These are phyloP conservation scores for Tenebrio molitor DNA, from an alignment of 1,140 invertebrate genomes.

Conservation along the genomic window DNA sequence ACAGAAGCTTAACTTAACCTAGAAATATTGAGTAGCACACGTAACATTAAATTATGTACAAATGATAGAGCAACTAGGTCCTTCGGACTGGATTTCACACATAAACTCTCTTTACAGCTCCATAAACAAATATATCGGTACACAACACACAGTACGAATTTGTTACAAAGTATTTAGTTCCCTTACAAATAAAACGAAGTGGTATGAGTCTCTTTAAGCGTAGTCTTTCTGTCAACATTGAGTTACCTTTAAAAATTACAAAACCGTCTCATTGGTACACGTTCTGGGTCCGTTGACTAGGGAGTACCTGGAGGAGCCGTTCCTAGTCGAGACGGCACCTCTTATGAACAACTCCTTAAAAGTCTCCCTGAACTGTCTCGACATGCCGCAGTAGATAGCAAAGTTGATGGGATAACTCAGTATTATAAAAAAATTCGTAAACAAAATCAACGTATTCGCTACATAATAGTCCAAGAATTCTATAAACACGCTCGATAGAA, in stretches of 20 bases:
- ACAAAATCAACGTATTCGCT: conserved; percentile 86
- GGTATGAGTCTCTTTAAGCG: conserved; percentile 29
- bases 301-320: conserved; percentile 81
- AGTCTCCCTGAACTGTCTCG: conserved; percentile 91
- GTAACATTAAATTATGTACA: conserved; percentile 44
- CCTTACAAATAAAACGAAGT: conserved; percentile 28
- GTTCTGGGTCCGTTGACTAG: conserved; percentile 84
- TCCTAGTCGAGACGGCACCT: conserved; percentile 72
- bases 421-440: conserved; percentile 93
- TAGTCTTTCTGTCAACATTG: conserved; percentile 32
- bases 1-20: conserved; percentile 22
- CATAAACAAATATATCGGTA: conserved; percentile 22
- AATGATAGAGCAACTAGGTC: conserved; percentile 19
- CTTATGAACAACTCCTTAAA: conserved; percentile 90
- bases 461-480: conserved; percentile 84
- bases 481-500: conserved; percentile 80
- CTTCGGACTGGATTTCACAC: conserved; percentile 21
- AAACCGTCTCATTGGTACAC: conserved; percentile 85
- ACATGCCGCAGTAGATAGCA: conserved; percentile 97
- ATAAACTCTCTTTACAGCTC: conserved; percentile 19
- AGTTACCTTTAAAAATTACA: conserved; percentile 69
- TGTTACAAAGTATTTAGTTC: conserved; percentile 41
- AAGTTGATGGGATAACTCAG: conserved; percentile 95
- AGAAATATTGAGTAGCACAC: conserved; percentile 27
- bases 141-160: conserved; percentile 36